Evolutionary conservation across 1,140 invertebrate genomes (phyloP).

Genomic region (Liolophura sinensis): DNA sequence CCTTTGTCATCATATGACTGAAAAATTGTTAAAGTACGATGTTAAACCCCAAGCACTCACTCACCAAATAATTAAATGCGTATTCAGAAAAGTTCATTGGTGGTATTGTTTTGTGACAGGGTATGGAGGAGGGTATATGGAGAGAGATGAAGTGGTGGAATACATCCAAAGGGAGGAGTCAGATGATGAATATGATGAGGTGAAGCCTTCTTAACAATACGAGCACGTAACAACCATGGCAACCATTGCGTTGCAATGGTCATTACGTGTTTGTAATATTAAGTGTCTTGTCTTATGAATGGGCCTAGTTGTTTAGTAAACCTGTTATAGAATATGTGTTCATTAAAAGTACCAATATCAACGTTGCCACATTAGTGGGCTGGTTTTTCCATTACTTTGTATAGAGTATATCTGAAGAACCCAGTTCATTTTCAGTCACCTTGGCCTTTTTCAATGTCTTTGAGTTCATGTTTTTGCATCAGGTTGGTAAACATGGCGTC

Average conservation of each 20-base stretch:
- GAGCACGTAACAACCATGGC: neutral
- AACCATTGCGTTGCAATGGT: neutral
- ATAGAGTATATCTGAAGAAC: neutral
- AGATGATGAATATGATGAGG: slow-evolving; percentile 57
- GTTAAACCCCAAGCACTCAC: too few species aligned
- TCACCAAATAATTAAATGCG: too few species aligned
- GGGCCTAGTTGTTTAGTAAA: neutral
- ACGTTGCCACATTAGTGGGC: too few species aligned
- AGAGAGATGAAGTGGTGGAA: slow-evolving; percentile 55
- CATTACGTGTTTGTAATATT: neutral
- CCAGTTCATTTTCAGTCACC: neutral
- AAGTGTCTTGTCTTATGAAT: neutral
- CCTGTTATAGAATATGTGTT: neutral
- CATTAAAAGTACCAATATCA: too few species aligned
- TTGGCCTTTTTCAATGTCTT: too few species aligned
- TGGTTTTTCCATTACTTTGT: too few species aligned
- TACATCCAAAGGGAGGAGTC: slow-evolving; percentile 41
- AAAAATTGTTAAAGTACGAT: too few species aligned
- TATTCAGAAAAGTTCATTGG: neutral
- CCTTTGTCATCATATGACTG: too few species aligned
- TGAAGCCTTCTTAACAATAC: slow-evolving; percentile 15
- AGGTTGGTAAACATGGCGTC: too few species aligned
- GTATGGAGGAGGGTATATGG: slow-evolving; percentile 57
- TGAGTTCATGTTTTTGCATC: too few species aligned
- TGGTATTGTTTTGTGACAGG: slow-evolving; percentile 24